A percentile compares a stretch with the other conserved stretches of the same genome.
Evolutionary conservation across 1,140 invertebrate genomes (phyloP).

Genomic region (Spodoptera litura): DNA sequence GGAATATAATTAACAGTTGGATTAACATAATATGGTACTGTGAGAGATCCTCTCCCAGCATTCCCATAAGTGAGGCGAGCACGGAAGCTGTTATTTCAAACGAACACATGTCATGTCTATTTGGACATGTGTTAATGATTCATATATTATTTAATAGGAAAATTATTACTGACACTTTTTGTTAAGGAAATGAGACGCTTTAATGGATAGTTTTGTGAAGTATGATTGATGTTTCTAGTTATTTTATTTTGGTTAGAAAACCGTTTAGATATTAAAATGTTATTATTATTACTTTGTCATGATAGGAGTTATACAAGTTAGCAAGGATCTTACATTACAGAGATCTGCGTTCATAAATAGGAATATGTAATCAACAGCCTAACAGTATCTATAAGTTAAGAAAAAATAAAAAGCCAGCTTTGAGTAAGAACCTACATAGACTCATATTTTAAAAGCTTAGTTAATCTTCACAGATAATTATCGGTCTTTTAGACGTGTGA

Average conservation of each 20-base stretch:
- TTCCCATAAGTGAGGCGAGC: conserved; percentile 33
- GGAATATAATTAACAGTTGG: conserved; percentile 47
- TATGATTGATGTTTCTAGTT: conserved; percentile 22
- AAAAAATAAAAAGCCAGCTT: no score
- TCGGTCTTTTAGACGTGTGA: no score
- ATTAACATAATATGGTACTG: conserved; percentile 50
- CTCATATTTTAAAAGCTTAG: no score
- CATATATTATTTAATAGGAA: conserved; percentile 35
- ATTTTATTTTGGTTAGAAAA: neutral
- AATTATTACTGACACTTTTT: conserved; percentile 26
- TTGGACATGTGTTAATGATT: conserved; percentile 44
- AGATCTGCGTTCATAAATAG: no score
- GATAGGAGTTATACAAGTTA: no score
- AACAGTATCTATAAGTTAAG: no score
- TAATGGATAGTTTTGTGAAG: conserved; percentile 2
- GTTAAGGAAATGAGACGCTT: conserved; percentile 20
- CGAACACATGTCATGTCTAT: conserved; percentile 18
- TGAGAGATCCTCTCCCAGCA: conserved; percentile 37
- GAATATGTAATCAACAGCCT: no score
- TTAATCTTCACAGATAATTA: no score
- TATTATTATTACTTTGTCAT: neutral
- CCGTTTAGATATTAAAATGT: neutral
- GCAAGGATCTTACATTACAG: no score
- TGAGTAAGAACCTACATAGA: no score
- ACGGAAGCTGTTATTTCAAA: conserved; percentile 34